These are phyloP conservation scores for Microcaecilia unicolor DNA, from an alignment of 2,797 vertebrate species.

Conservation along the genomic window DNA sequence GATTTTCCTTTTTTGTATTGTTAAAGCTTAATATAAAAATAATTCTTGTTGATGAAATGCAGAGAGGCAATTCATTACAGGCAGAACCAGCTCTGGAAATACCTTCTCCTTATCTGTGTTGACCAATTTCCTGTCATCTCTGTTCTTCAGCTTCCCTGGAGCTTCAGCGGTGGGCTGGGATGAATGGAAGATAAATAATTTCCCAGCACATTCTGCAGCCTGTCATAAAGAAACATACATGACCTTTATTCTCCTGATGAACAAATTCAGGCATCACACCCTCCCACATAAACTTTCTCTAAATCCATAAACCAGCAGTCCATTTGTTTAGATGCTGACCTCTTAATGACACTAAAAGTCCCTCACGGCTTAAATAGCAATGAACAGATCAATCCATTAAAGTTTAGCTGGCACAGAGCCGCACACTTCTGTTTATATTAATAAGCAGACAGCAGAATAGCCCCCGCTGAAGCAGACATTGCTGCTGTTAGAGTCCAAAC, in stretches of 20 bases:
- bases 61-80: too few relatives aligned
- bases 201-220: conserved; percentile 88
- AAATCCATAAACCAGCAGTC: background rate
- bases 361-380: too few relatives aligned
- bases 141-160: conserved; percentile 87
- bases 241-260: too few relatives aligned
- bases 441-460: too few relatives aligned
- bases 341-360: background rate
- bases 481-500: too few relatives aligned
- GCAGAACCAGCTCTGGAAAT: background rate
- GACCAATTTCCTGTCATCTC: conserved; percentile 89
- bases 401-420: too few relatives aligned
- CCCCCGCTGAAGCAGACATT: too few relatives aligned
- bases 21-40: too few relatives aligned
- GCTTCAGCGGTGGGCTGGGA: conserved; percentile 89
- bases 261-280: background rate
- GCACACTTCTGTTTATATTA: too few relatives aligned
- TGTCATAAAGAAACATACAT: conserved; percentile 41
- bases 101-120: conserved; percentile 96
- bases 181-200: conserved; percentile 91
- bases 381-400: too few relatives aligned
- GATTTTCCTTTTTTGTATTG: too few relatives aligned
- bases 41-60: too few relatives aligned
- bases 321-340: background rate
- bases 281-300: background rate